Conservation (phyloP, 2,113 vertebrate genomes). For the Ptilorrhoa leucosticta region DNA sequence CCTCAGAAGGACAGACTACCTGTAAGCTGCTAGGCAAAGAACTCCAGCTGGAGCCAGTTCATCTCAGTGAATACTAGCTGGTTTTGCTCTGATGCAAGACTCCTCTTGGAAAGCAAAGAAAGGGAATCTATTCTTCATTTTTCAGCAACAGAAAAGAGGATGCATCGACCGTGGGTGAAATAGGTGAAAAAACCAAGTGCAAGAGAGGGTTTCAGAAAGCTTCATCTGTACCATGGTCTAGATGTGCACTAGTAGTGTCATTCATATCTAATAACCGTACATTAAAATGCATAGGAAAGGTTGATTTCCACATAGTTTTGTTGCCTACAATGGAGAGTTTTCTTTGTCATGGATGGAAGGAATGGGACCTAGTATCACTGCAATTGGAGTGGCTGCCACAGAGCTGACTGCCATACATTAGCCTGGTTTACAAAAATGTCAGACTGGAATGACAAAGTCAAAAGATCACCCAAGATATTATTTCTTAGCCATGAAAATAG, state of each 20-base stretch:
- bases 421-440: background rate
- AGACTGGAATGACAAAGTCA: background rate
- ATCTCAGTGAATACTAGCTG: background rate
- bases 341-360: background rate
- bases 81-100: background rate
- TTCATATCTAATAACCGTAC: background rate
- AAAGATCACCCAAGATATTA: background rate
- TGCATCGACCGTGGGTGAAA: background rate
- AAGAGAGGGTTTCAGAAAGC: background rate
- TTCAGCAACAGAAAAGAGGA: background rate
- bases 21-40: background rate
- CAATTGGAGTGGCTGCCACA: background rate
- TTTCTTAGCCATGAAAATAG: background rate
- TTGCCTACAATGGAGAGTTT: background rate
- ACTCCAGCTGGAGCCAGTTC: background rate
- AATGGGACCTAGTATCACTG: background rate
- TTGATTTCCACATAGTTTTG: background rate
- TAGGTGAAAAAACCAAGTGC: background rate
- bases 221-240: background rate
- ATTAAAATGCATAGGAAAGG: background rate
- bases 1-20: background rate
- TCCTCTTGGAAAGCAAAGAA: background rate
- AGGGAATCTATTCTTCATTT: background rate
- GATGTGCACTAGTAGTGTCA: background rate
- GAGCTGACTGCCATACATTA: background rate